phyloP scores from a whole-genome alignment of 2,113 vertebrate species.

The Thomomys bottae region DNA sequence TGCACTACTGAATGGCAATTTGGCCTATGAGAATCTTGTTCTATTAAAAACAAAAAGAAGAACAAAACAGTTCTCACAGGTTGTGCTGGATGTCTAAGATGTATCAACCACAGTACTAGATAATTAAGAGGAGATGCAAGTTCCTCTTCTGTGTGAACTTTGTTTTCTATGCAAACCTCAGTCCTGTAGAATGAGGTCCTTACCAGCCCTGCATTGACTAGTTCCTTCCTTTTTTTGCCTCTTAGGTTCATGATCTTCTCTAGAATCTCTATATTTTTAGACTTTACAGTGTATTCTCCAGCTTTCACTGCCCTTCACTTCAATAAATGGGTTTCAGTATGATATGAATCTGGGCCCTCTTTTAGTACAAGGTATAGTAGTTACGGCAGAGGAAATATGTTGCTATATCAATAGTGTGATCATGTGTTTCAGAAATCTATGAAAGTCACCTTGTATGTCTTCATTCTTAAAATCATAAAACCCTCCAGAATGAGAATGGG shows the following conservation, averaged over 20 bases:
- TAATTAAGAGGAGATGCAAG: not conserved
- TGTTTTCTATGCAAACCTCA: too few relatives aligned
- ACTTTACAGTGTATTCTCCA: not conserved
- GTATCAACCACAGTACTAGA: not conserved
- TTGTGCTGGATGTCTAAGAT: not conserved
- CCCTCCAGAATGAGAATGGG: not conserved
- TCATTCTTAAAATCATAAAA: not conserved
- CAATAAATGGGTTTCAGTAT: not conserved
- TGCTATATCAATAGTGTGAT: too few relatives aligned
- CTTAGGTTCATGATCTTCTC: too few relatives aligned
- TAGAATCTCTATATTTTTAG: too few relatives aligned
- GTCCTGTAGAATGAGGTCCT: too few relatives aligned
- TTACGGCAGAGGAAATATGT: not conserved
- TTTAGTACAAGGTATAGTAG: not conserved
- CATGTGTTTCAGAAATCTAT: not conserved
- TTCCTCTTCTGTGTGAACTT: too few relatives aligned
- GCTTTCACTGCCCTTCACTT: not conserved
- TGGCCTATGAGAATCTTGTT: not conserved
- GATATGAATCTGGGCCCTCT: not conserved
- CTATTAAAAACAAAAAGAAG: not conserved
- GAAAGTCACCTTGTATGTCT: not conserved
- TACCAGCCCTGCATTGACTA: too few relatives aligned
- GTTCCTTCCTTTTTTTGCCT: not conserved
- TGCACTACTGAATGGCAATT: not conserved
- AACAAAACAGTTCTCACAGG: not conserved